These are phyloP conservation scores for Fistularia tabacaria DNA, from an alignment of 2,797 vertebrate genomes.

Conservation along the genomic window DNA sequence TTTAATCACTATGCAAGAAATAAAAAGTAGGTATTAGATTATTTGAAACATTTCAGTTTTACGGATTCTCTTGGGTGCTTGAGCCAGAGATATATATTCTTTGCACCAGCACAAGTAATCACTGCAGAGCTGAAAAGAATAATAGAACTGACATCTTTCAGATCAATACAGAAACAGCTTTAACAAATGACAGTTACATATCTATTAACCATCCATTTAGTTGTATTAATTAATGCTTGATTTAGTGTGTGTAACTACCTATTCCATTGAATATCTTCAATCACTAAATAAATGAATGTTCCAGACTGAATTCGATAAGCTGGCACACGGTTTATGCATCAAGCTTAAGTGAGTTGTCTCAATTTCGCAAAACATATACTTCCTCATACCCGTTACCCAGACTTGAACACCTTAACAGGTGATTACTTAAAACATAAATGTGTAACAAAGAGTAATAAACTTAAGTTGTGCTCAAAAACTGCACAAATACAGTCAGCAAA, in stretches of 20 bases:
- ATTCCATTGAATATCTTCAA: constrained; percentile 47
- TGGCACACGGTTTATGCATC: constrained; percentile 18
- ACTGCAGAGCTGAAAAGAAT: constrained; percentile 4
- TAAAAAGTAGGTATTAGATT: too few species aligned
- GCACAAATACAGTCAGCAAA: too few species aligned
- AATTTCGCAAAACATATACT: constrained; percentile 7
- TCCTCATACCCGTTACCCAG: constrained; percentile 19
- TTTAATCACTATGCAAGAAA: too few species aligned
- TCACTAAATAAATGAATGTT: constrained; percentile 49
- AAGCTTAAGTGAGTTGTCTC: constrained; percentile 15
- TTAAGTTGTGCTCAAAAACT: too few species aligned
- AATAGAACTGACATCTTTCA: constrained; percentile 9
- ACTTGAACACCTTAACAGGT: constrained; percentile 15
- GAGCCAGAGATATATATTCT: background rate
- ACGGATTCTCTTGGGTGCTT: background rate
- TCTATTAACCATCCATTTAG: constrained; percentile 22
- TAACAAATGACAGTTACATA: constrained; percentile 37
- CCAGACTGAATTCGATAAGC: constrained; percentile 34
- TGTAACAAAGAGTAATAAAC: too few species aligned
- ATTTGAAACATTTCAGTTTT: too few species aligned
- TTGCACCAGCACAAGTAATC: background rate
- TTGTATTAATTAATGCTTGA: constrained; percentile 41
- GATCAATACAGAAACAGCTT: constrained; percentile 29
- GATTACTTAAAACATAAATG: constrained; percentile 11
- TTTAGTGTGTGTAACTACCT: constrained; percentile 40